Conservation (phyloP, 2,797 vertebrate species). For the Buceros bicornis region DNA sequence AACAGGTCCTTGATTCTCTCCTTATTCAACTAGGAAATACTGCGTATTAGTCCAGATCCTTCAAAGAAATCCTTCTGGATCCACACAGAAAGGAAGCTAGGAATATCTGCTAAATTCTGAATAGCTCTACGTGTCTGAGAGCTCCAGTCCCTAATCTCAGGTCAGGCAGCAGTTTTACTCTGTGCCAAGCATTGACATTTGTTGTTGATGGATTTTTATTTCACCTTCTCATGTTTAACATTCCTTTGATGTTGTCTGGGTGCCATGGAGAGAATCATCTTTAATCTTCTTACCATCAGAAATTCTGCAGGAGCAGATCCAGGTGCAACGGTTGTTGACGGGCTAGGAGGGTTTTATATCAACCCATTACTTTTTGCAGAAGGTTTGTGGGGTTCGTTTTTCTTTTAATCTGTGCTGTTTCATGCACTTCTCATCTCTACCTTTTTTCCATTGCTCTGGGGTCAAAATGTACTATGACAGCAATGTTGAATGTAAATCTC, state of each 20-base stretch:
- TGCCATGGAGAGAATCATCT: slow-evolving; percentile 18
- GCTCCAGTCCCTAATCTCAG: not conserved
- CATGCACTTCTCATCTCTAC: not conserved
- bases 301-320: slow-evolving; percentile 12
- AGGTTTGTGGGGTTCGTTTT: not conserved
- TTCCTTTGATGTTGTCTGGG: slow-evolving; percentile 37
- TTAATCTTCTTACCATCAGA: slow-evolving; percentile 49
- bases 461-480: not conserved
- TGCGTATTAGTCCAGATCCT: not conserved
- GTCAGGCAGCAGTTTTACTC: slow-evolving; percentile 17
- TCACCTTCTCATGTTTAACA: slow-evolving; percentile 44
- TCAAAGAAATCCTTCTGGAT: not conserved
- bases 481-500: not conserved
- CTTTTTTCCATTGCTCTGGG: not conserved
- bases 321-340: not conserved
- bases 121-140: not conserved
- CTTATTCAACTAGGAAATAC: not conserved
- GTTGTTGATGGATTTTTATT: slow-evolving; percentile 41
- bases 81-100: not conserved
- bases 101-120: slow-evolving; percentile 10
- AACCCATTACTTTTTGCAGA: not conserved
- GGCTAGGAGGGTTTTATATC: not conserved
- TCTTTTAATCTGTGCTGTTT: not conserved
- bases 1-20: not conserved
- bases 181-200: not conserved